phyloP scores from a whole-genome alignment of 2,113 vertebrate species.

The Cervus canadensis region DNA sequence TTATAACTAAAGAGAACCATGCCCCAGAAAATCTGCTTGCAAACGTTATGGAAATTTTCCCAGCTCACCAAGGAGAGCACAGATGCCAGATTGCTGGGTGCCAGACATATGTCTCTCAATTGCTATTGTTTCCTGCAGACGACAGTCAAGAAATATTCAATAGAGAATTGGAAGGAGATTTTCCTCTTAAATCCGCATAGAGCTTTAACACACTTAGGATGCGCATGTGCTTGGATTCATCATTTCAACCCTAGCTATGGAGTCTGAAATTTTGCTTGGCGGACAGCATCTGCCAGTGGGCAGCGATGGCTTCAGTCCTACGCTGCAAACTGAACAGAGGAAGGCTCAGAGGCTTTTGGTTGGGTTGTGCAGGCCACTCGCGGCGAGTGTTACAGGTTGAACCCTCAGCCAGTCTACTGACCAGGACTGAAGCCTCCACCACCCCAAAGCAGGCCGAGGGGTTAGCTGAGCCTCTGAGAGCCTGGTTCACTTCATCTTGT shows the following conservation, averaged over 20 bases:
- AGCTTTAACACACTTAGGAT: neutral
- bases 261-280: neutral
- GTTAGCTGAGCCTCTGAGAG: neutral
- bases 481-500: neutral
- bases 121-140: neutral
- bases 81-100: constrained; percentile 19
- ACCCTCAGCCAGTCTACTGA: neutral
- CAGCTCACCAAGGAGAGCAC: neutral
- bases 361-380: neutral
- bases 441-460: neutral
- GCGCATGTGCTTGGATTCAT: neutral
- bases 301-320: neutral
- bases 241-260: neutral
- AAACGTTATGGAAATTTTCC: neutral
- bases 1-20: neutral
- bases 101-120: constrained; percentile 37
- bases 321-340: neutral
- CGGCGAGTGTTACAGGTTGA: neutral
- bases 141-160: constrained; percentile 5
- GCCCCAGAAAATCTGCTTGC: neutral
- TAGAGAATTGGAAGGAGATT: neutral
- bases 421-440: too few species aligned
- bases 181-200: neutral
- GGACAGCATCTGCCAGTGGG: neutral
- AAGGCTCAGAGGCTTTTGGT: neutral